Conservation (phyloP, 2,797 vertebrate species). For the Centroberyx gerrardi region DNA sequence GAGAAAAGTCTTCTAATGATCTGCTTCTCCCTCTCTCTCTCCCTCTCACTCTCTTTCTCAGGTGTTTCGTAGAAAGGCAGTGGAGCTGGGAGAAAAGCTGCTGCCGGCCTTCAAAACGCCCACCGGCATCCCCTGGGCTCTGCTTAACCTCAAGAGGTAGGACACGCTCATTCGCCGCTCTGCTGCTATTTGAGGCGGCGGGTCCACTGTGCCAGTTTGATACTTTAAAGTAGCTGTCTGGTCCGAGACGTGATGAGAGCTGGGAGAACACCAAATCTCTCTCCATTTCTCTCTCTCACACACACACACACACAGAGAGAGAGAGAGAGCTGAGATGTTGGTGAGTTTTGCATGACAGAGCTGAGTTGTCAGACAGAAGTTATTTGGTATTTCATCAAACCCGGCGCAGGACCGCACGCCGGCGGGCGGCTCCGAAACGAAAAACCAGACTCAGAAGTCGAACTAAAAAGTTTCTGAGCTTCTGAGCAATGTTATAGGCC, state of each 20-base stretch:
- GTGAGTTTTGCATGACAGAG: constrained; percentile 42
- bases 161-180: constrained; percentile 38
- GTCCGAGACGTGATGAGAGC: constrained; percentile 28
- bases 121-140: constrained; percentile 97
- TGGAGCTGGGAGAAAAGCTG: constrained; percentile 96
- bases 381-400: constrained; percentile 22
- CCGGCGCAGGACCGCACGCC: neutral
- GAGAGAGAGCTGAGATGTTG: constrained; percentile 16
- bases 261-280: constrained; percentile 30
- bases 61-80: constrained; percentile 95
- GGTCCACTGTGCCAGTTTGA: constrained; percentile 49
- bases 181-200: constrained; percentile 36
- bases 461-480: constrained; percentile 20
- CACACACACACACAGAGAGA: neutral
- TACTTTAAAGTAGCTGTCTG: constrained; percentile 57
- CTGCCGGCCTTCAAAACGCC: constrained; percentile 97
- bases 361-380: constrained; percentile 26
- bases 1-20: constrained; percentile 26
- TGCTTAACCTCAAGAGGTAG: constrained; percentile 99
- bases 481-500: constrained; percentile 32
- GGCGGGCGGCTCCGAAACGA: constrained; percentile 22
- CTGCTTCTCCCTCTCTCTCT: constrained; percentile 22
- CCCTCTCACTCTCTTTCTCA: constrained; percentile 68
- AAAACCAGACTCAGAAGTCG: constrained; percentile 12
- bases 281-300: constrained; percentile 20